These are phyloP conservation scores for Scaptomyza pallida DNA, from an alignment of 1,140 invertebrate species.

Conservation along the genomic window DNA sequence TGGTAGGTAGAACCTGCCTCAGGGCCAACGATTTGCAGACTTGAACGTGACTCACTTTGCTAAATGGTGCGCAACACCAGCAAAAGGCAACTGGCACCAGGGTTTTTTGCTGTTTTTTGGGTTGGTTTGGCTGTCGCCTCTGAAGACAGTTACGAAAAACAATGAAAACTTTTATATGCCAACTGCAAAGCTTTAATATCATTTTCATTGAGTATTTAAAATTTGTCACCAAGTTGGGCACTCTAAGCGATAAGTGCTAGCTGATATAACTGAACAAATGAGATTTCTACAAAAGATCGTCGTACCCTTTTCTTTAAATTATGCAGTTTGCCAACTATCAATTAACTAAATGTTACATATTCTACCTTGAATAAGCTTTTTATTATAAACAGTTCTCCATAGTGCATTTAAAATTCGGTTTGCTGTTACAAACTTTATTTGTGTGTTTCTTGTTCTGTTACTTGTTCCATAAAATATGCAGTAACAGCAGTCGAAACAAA, in stretches of 20 bases:
- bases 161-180: slow-evolving; percentile 76
- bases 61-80: slow-evolving; percentile 71
- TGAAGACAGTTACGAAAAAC: slow-evolving; percentile 58
- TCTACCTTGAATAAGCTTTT: no score
- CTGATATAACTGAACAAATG: neutral
- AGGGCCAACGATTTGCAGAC: slow-evolving; percentile 76
- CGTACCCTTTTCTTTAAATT: no score
- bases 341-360: no score
- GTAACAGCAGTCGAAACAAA: slow-evolving; percentile 60
- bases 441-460: slow-evolving; percentile 23
- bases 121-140: slow-evolving; percentile 46
- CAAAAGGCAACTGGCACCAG: slow-evolving; percentile 18
- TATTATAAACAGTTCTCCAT: neutral
- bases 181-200: slow-evolving; percentile 59
- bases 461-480: slow-evolving; percentile 71
- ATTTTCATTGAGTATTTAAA: slow-evolving; percentile 15
- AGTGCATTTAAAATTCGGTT: slow-evolving; percentile 40
- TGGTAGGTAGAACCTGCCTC: slow-evolving; percentile 46
- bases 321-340: no score
- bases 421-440: slow-evolving; percentile 18
- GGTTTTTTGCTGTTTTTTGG: neutral
- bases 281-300: neutral
- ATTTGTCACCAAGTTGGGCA: slow-evolving; percentile 18
- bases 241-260: neutral
- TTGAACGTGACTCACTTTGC: slow-evolving; percentile 79